Conservation (phyloP, 92 coral and sea anemone species). For the Porites rus region DNA sequence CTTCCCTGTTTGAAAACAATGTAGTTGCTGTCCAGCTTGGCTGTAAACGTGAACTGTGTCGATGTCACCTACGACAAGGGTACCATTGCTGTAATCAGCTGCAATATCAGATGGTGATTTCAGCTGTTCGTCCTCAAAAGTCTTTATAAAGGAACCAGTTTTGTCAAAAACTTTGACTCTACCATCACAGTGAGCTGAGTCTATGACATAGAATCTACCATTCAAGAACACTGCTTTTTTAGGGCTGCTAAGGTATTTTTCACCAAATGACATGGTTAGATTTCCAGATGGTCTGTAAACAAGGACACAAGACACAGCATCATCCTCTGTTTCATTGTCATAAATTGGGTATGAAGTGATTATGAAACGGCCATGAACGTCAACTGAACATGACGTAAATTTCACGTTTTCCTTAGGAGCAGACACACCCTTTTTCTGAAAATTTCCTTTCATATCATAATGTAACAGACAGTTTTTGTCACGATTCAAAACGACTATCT, state of each 20-base stretch:
- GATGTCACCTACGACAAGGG: conserved; percentile 17
- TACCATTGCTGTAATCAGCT: conserved; percentile 26
- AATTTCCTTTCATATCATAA: conserved; percentile 44
- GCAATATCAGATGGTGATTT: conserved; percentile 27
- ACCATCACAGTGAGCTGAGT: neutral
- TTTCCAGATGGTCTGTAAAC: conserved; percentile 32
- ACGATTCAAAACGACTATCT: conserved; percentile 46
- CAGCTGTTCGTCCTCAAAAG: neutral
- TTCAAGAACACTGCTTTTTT: conserved; percentile 40
- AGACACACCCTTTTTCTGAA: conserved; percentile 19
- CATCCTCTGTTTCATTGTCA: neutral
- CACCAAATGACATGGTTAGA: conserved; percentile 25
- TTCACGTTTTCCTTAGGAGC: conserved; percentile 35
- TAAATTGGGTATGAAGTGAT: conserved; percentile 19
- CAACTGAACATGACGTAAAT: conserved; percentile 47
- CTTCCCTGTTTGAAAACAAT: neutral
- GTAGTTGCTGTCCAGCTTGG: conserved; percentile 20
- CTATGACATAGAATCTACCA: conserved; percentile 43
- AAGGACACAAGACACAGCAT: conserved; percentile 7
- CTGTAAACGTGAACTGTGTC: conserved; percentile 11
- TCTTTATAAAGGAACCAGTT: conserved; percentile 11
- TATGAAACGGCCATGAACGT: conserved; percentile 37
- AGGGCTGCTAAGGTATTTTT: neutral
- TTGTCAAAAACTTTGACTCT: conserved; percentile 33
- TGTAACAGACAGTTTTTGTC: conserved; percentile 52